Evolutionary conservation across 2,888 invertebrate genomes (phyloP), one percentile per base, ranked within the genome.

Genomic region (Julus scandinavius): DNA sequence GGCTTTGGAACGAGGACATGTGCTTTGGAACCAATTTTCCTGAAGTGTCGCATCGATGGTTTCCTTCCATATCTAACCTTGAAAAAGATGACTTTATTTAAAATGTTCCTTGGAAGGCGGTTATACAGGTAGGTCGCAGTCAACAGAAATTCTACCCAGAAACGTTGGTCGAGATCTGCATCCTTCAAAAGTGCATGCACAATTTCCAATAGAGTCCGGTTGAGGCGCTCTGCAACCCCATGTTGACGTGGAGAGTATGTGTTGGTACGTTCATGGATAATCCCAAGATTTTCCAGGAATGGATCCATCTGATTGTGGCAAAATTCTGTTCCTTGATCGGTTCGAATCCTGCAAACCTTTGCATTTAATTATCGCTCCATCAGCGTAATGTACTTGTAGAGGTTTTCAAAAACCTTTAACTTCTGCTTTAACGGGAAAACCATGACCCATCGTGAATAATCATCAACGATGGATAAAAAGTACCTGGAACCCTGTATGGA

Each of bases 111-210:
- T 4, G 40, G 85, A 85, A 85, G n/a, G 1, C 38, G 1, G n/a
- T 85, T 85, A 1, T 85, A 45, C 38, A 41, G 85, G 85, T 85
- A 85, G 85, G n/a, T n/a, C 2, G 85, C 45, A 41, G 5, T 85
- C 38, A 38, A 4, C 20, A 63, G 63, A 6, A 63, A 63, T 17
- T 63, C n/a, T 1, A n/a, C n/a, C 20, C 20, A 63, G n/a, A 63
- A 63, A 0, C n/a, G 0, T 63, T n/a, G 0, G 20, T n/a, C 3
- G 1, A 63, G 20, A 17, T 63, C 63, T 63, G 63, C 63, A 6
- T 63, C 63, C 63, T 63, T 63, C 2, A n/a, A n/a, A 0, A 63
- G 20, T 0, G 0, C n/a, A 6, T 3, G 1, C n/a, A 63, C n/a
- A n/a, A n/a, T 63, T 4, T n/a, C 13, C 13, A 9, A 11, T 17